Evolutionary conservation across 53 echinoderm and acorn worm genomes (phyloP).

Genomic region (Echinometra lucunter): DNA sequence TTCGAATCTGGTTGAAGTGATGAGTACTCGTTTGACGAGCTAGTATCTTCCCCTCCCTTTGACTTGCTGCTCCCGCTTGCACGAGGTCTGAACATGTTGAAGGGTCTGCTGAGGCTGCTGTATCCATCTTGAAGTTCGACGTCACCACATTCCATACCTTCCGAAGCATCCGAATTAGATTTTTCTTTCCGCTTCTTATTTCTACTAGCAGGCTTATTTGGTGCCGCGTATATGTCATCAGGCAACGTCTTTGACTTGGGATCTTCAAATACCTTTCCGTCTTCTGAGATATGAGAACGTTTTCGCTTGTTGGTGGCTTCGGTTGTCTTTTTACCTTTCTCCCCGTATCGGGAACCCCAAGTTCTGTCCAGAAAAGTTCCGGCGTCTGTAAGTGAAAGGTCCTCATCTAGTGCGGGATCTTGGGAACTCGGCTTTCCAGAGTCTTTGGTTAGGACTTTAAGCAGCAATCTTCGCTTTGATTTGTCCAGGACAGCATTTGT

Average conservation of each 20-base stretch:
- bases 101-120: not conserved
- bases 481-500: not conserved
- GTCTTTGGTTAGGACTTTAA: not conserved
- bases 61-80: not conserved
- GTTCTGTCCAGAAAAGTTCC: not conserved
- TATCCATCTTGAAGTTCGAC: not conserved
- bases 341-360: no score
- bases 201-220: not conserved
- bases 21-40: not conserved
- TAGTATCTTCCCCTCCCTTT: not conserved
- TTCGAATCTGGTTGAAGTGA: not conserved
- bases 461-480: not conserved
- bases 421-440: not conserved
- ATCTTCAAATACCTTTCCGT: not conserved
- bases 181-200: not conserved
- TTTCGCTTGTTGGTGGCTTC: no score
- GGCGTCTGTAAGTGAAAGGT: no score
- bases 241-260: not conserved
- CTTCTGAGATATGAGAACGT: no score
- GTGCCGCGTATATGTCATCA: not conserved
- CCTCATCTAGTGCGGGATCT: not conserved
- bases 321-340: no score
- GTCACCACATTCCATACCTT: not conserved
- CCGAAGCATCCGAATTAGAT: no score
- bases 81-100: not conserved